Evolutionary conservation across 2,888 invertebrate species (phyloP).

Genomic region (Nymphalis c-album): DNA sequence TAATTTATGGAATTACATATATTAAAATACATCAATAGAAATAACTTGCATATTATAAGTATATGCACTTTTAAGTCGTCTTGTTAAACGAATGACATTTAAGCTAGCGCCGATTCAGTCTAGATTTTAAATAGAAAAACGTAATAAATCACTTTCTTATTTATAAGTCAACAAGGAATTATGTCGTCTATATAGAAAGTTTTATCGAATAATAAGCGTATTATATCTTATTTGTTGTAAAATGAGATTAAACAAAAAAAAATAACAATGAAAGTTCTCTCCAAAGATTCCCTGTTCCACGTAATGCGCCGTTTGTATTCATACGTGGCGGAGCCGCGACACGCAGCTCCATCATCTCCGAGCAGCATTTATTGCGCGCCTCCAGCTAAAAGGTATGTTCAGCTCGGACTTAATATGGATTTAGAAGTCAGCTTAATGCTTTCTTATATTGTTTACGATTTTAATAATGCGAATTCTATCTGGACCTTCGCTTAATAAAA

Average conservation of each 20-base stretch:
- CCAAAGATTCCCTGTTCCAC: conserved; percentile 24
- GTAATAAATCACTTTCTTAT: too few species aligned
- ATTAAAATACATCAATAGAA: too few species aligned
- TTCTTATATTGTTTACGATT: conserved; percentile 15
- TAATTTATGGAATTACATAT: too few species aligned
- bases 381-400: conserved; percentile 20
- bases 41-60: too few species aligned
- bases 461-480: conserved; percentile 11
- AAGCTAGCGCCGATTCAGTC: too few species aligned
- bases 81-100: too few species aligned
- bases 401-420: conserved; percentile 7
- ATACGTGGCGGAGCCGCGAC: conserved; percentile 42
- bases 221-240: too few species aligned
- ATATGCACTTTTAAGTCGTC: too few species aligned
- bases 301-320: conserved; percentile 59
- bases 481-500: background rate
- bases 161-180: too few species aligned
- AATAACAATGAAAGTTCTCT: conserved; percentile 20
- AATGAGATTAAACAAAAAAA: background rate
- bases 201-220: too few species aligned
- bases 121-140: too few species aligned
- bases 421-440: background rate
- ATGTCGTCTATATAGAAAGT: too few species aligned
- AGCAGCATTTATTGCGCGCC: conserved; percentile 39
- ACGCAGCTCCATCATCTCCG: conserved; percentile 41